Conservation (phyloP, 2,888 invertebrate genomes). For the Brachycybe producta region DNA sequence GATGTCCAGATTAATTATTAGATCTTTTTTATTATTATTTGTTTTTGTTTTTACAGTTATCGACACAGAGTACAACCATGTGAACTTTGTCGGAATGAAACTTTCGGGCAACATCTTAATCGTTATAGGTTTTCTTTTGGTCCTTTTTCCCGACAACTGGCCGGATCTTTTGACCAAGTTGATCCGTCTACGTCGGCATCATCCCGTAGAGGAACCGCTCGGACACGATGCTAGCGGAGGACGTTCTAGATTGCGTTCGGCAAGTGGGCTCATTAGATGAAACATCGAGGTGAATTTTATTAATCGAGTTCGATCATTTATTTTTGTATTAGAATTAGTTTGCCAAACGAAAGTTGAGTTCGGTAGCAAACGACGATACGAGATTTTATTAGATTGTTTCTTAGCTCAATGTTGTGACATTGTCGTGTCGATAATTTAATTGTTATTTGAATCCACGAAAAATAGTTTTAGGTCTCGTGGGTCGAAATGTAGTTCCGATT, state of each 20-base stretch:
- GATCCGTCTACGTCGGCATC: slow-evolving; percentile 50
- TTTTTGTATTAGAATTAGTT: too few relatives aligned
- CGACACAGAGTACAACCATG: slow-evolving; percentile 71
- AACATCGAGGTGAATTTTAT: slow-evolving; percentile 1
- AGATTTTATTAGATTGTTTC: too few relatives aligned
- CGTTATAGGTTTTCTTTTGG: slow-evolving; percentile 77
- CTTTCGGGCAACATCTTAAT: slow-evolving; percentile 85
- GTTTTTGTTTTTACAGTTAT: slow-evolving; percentile 61
- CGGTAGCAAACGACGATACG: too few relatives aligned
- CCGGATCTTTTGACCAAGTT: slow-evolving; percentile 83
- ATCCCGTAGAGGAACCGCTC: slow-evolving; percentile 35
- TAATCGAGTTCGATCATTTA: too few relatives aligned
- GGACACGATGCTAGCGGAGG: slow-evolving; percentile 73
- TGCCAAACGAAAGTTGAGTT: too few relatives aligned
- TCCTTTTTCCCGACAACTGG: slow-evolving; percentile 94
- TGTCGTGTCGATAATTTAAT: too few relatives aligned
- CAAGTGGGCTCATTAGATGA: slow-evolving; percentile 87
- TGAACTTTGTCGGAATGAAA: slow-evolving; percentile 86
- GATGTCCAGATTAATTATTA: neutral
- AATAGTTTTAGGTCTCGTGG: too few relatives aligned
- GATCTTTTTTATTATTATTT: slow-evolving; percentile 10
- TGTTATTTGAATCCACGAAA: too few relatives aligned
- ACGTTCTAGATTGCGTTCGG: slow-evolving; percentile 80
- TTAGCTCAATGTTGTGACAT: too few relatives aligned
- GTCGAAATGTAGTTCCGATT: too few relatives aligned